Evolutionary conservation across 2,113 vertebrate species (phyloP).

Genomic region (Asarcornis scutulata): DNA sequence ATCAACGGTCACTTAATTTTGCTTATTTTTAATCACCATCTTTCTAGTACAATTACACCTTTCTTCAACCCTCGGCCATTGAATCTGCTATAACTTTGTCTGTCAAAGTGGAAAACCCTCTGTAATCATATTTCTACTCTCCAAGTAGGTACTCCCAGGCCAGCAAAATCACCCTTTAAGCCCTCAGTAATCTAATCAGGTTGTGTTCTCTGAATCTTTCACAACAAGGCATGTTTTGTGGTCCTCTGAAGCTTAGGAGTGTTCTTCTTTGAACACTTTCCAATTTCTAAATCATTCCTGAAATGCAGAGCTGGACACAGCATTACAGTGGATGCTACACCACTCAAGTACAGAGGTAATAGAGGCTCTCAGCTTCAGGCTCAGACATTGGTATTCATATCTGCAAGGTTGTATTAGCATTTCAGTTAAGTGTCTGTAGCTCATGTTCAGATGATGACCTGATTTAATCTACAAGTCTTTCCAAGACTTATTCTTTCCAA

Average conservation of each 20-base stretch:
- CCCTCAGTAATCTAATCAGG: not conserved
- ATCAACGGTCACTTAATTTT: not conserved
- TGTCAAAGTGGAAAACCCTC: not conserved
- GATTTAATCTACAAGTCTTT: not conserved
- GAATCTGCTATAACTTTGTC: not conserved
- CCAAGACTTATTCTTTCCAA: not conserved
- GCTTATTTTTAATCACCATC: not conserved
- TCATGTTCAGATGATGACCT: not conserved
- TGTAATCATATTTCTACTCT: not conserved
- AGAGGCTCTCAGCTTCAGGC: fast-evolving
- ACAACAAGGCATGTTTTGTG: fast-evolving
- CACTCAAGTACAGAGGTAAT: not conserved
- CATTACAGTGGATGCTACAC: not conserved
- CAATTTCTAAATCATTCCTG: not conserved
- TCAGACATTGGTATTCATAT: not conserved
- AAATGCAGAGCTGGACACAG: not conserved
- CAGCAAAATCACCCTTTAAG: not conserved
- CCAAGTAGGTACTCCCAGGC: not conserved
- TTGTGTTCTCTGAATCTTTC: not conserved
- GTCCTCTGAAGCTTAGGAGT: not conserved
- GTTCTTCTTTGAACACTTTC: not conserved
- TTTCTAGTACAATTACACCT: not conserved
- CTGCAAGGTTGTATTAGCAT: not conserved
- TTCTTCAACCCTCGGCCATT: not conserved
- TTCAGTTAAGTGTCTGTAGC: not conserved